Evolutionary conservation across 2,113 vertebrate species (phyloP).

Genomic region (Ailurus styani): DNA sequence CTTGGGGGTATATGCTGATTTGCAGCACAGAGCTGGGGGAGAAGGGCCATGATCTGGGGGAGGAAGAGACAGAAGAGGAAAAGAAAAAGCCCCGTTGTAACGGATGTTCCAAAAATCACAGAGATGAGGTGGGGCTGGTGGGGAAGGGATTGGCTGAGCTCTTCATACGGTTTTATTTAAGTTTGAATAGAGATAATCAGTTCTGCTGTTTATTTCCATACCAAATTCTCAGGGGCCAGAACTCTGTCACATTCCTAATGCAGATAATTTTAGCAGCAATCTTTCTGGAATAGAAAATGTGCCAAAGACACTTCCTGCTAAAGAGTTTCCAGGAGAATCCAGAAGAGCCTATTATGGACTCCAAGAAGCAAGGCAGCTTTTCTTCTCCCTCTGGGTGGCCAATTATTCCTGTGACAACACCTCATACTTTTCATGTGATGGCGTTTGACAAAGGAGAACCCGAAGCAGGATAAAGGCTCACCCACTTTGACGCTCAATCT

Average conservation of each 20-base stretch:
- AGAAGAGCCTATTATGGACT: neutral
- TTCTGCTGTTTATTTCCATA: slow-evolving; percentile 34
- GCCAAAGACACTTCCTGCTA: neutral
- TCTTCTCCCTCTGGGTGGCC: neutral
- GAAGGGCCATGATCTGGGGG: neutral
- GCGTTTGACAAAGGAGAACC: neutral
- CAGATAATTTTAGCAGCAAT: slow-evolving; percentile 4
- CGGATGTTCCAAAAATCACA: slow-evolving; percentile 5
- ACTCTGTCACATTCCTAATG: slow-evolving; percentile 38
- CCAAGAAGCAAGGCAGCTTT: neutral
- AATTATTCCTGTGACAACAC: neutral
- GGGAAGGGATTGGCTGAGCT: neutral
- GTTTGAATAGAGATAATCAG: neutral
- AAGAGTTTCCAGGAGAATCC: neutral
- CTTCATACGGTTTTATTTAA: slow-evolving; percentile 55
- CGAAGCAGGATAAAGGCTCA: neutral
- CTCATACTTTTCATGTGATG: neutral
- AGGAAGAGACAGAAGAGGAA: neutral
- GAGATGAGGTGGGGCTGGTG: neutral
- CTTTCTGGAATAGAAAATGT: slow-evolving; percentile 15
- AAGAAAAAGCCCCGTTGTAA: neutral
- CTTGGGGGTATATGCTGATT: neutral
- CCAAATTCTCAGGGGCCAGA: neutral
- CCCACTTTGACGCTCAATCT: neutral
- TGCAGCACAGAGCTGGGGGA: neutral